A percentile compares a stretch with the other conserved stretches of the same genome.
These are phyloP conservation scores for Boloria selene DNA, from an alignment of 2,888 invertebrate genomes.

Conservation along the genomic window DNA sequence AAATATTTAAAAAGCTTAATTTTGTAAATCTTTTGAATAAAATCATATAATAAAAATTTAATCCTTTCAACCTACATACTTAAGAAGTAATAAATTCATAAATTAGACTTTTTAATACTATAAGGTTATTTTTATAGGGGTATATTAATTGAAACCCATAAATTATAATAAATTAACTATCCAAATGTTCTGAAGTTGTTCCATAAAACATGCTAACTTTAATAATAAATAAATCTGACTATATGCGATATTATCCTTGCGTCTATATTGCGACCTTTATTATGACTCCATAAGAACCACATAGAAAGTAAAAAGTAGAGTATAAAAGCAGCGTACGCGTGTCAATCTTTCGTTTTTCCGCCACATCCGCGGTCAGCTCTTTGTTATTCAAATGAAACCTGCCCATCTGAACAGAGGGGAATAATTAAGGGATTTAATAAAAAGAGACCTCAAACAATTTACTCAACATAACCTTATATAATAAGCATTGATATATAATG, in stretches of 20 bases:
- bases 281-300: background rate
- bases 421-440: constrained; percentile 63
- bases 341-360: constrained; percentile 70
- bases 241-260: background rate
- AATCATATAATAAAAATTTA: no score
- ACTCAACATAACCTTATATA: no score
- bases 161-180: background rate
- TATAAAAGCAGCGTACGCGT: constrained; percentile 43
- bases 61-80: no score
- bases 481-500: no score
- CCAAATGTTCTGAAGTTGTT: background rate
- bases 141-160: background rate
- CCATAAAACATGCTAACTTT: constrained; percentile 16
- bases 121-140: no score
- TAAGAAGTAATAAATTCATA: no score
- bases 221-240: constrained; percentile 11
- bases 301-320: background rate
- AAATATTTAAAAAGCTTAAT: no score
- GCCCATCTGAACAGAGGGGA: constrained; percentile 60
- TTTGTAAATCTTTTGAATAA: no score
- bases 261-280: constrained; percentile 14
- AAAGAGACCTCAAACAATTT: background rate
- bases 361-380: constrained; percentile 48
- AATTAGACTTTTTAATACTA: no score
- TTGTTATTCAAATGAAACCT: constrained; percentile 75